Evolutionary conservation across 2,888 invertebrate genomes (phyloP).

Genomic region (Cantharis nigra): DNA sequence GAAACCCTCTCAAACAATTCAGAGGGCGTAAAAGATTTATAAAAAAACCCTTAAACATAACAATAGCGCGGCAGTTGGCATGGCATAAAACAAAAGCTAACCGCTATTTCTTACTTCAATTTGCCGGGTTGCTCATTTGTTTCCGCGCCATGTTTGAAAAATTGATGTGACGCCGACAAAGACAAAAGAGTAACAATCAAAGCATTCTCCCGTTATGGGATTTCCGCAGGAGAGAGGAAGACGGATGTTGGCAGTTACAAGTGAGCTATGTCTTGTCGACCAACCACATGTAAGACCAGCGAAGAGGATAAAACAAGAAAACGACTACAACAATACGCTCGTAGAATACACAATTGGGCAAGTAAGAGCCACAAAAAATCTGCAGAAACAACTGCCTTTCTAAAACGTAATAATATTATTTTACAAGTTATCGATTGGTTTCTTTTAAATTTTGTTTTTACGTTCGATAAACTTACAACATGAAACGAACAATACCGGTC

Average conservation of each 20-base stretch:
- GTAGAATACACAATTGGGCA: constrained; percentile 52
- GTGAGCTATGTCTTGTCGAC: constrained; percentile 49
- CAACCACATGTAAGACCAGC: constrained; percentile 51
- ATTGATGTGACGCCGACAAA: constrained; percentile 58
- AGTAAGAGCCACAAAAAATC: constrained; percentile 30
- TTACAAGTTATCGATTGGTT: not conserved
- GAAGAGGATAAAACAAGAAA: constrained; percentile 53
- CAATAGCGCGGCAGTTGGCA: constrained; percentile 55
- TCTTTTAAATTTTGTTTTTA: not conserved
- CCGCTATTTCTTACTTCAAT: constrained; percentile 59
- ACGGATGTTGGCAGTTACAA: constrained; percentile 42
- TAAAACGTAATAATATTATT: not conserved
- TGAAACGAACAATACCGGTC: not conserved
- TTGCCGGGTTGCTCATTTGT: constrained; percentile 57
- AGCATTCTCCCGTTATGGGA: constrained; percentile 48
- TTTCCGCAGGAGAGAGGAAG: constrained; percentile 43
- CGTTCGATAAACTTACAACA: not conserved
- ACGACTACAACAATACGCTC: constrained; percentile 50
- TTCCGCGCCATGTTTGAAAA: constrained; percentile 57
- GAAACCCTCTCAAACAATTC: constrained; percentile 44
- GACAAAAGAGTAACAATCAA: constrained; percentile 55
- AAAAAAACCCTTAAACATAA: constrained; percentile 52
- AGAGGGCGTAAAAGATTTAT: constrained; percentile 41
- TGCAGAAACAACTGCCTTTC: constrained; percentile 20
- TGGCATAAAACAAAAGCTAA: constrained; percentile 58